Conservation (phyloP, 2,888 invertebrate genomes). For the Pammene fasciana region DNA sequence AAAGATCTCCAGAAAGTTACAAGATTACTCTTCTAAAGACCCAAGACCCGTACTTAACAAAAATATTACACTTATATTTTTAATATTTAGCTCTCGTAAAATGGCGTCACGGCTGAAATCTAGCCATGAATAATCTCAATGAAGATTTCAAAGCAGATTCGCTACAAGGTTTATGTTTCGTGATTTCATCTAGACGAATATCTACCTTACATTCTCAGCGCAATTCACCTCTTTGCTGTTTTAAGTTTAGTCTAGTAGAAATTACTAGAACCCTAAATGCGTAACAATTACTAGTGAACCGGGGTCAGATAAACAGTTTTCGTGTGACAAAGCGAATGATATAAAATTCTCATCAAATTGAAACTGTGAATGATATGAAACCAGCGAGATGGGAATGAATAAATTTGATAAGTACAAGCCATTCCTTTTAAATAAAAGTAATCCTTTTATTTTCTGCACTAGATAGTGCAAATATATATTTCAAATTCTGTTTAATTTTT, state of each 20-base stretch:
- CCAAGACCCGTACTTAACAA: too few relatives aligned
- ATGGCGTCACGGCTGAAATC: not conserved
- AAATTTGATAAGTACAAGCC: not conserved
- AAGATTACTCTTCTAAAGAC: not conserved
- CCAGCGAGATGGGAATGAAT: not conserved
- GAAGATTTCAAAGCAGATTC: not conserved
- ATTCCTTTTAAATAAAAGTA: not conserved
- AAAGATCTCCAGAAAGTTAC: too few relatives aligned
- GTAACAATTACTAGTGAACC: too few relatives aligned
- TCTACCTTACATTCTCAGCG: not conserved
- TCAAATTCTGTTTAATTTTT: too few relatives aligned
- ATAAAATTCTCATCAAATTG: too few relatives aligned
- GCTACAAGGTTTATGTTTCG: constrained; percentile 4
- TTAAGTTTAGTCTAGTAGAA: not conserved
- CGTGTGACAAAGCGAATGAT: too few relatives aligned
- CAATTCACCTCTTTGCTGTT: not conserved
- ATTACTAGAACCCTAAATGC: too few relatives aligned
- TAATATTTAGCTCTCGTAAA: not conserved
- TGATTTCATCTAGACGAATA: not conserved
- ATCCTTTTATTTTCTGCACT: too few relatives aligned
- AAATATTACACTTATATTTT: not conserved
- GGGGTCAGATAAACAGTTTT: too few relatives aligned
- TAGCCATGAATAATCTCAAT: not conserved
- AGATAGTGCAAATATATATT: too few relatives aligned
- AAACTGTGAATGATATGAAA: not conserved